Conservation (phyloP, 2,888 invertebrate genomes). For the Fragum sueziense region DNA sequence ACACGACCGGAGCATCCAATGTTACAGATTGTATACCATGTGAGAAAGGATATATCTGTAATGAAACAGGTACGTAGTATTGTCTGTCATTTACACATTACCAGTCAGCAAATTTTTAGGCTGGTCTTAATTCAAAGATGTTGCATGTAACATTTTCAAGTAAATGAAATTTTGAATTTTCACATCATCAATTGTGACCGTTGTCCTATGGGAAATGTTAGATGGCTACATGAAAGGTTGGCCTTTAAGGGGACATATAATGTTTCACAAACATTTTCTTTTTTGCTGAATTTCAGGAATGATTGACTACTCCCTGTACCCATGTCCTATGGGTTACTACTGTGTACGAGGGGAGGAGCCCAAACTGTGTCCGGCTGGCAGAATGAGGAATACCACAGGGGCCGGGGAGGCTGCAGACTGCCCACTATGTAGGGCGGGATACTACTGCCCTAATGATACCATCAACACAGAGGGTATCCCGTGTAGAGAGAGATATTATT, state of each 20-base stretch:
- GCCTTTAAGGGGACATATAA: too few relatives aligned
- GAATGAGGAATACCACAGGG: conserved; percentile 74
- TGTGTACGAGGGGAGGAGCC: conserved; percentile 77
- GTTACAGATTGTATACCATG: conserved; percentile 77
- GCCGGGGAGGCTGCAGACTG: conserved; percentile 72
- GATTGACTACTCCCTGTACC: conserved; percentile 70
- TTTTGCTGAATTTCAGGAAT: conserved; percentile 77
- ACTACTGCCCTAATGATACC: conserved; percentile 78
- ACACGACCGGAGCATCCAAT: conserved; percentile 70
- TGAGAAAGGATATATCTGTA: conserved; percentile 78
- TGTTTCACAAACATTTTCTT: too few relatives aligned
- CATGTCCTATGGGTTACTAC: conserved; percentile 79
- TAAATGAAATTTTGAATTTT: too few relatives aligned
- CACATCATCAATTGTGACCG: too few relatives aligned
- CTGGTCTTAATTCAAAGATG: too few relatives aligned
- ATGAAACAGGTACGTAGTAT: conserved; percentile 72
- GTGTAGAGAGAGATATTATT: conserved; percentile 75
- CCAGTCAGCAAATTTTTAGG: too few relatives aligned
- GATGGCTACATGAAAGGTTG: too few relatives aligned
- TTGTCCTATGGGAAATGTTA: too few relatives aligned
- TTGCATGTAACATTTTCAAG: too few relatives aligned
- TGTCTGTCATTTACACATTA: too few relatives aligned
- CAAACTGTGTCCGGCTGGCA: conserved; percentile 78
- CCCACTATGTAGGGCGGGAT: conserved; percentile 73
- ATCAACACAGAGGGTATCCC: conserved; percentile 76